Evolutionary conservation across 2,888 invertebrate genomes (phyloP).

Genomic region (Pseudoips prasinana): DNA sequence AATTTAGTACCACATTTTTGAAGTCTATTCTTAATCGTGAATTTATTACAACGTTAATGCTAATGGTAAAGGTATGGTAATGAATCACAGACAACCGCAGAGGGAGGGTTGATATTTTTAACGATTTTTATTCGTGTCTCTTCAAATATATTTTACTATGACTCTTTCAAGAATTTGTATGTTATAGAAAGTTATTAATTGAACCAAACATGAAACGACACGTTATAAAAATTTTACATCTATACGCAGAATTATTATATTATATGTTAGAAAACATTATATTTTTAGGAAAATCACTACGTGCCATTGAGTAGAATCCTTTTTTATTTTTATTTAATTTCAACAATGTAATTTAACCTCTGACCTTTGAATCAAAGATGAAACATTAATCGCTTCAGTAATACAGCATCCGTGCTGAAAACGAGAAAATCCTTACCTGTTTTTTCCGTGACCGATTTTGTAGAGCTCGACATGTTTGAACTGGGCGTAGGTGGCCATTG

Average conservation of each 20-base stretch:
- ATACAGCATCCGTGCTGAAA: constrained; percentile 49
- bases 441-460: constrained; percentile 96
- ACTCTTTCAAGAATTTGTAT: no score
- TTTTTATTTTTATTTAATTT: no score
- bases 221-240: no score
- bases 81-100: constrained; percentile 4
- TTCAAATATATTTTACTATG: background rate
- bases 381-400: constrained; percentile 28
- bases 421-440: constrained; percentile 84
- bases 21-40: background rate
- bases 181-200: no score
- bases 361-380: constrained; percentile 42
- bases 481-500: constrained; percentile 95
- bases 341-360: constrained; percentile 13
- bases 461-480: constrained; percentile 97
- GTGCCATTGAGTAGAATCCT: no score
- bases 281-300: no score
- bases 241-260: no score
- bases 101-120: constrained; percentile 21
- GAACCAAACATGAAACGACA: no score
- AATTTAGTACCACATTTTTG: no score
- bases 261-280: no score
- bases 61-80: constrained; percentile 10
- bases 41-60: constrained; percentile 8
- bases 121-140: background rate